These are phyloP conservation scores for Hirudinaria manillensis DNA, from an alignment of 2,888 invertebrate genomes.

Conservation along the genomic window DNA sequence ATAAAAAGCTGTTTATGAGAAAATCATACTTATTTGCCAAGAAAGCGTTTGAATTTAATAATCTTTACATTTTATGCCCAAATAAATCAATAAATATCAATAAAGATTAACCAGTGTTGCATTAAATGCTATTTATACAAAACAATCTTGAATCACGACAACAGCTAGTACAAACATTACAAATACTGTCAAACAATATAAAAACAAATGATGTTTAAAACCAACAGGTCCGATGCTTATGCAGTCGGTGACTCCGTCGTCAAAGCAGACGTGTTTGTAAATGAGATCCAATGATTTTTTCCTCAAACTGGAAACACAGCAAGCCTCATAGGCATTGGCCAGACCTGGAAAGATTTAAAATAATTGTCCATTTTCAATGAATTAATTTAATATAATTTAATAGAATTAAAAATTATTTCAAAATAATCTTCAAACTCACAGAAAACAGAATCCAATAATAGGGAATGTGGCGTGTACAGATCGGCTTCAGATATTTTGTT, in stretches of 20 bases:
- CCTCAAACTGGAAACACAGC: slow-evolving; percentile 40
- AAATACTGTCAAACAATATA: too few species aligned
- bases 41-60: too few species aligned
- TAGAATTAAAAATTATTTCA: neutral
- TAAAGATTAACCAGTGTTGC: too few species aligned
- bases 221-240: slow-evolving; percentile 51
- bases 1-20: too few species aligned
- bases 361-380: neutral
- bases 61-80: too few species aligned
- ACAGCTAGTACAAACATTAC: too few species aligned
- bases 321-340: slow-evolving; percentile 44
- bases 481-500: slow-evolving; percentile 46
- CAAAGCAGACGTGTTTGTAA: slow-evolving; percentile 48
- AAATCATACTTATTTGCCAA: too few species aligned
- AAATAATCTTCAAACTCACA: slow-evolving; percentile 35
- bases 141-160: too few species aligned
- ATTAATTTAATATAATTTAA: slow-evolving; percentile 11
- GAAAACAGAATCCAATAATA: slow-evolving; percentile 43
- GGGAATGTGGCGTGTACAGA: slow-evolving; percentile 46
- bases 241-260: slow-evolving; percentile 46
- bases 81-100: too few species aligned
- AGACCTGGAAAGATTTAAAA: slow-evolving; percentile 38
- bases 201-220: neutral
- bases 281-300: slow-evolving; percentile 42
- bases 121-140: too few species aligned